Evolutionary conservation across 2,797 vertebrate genomes (phyloP), one percentile per base, ranked within the genome.

Genomic region (Capromys pilorides): DNA sequence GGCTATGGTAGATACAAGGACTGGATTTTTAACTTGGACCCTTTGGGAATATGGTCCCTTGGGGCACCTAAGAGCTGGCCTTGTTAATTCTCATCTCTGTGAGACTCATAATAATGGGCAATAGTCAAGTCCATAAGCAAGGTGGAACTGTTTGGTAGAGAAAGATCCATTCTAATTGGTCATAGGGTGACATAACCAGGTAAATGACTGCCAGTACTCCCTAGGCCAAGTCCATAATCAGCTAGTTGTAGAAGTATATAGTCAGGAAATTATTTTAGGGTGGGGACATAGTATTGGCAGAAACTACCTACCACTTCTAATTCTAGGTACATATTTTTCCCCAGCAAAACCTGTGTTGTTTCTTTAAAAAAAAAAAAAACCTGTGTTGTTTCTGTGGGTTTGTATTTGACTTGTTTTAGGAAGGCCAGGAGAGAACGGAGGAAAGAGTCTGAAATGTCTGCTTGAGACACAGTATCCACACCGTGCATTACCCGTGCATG

Each of bases 381-480:
- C 69, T 71, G 4, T 86, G 36, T 61, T 90, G 8, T 95, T 84
- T 69, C 66, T 79, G 16, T 54, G 26, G 54, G 51, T 93, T 86
- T 92, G 28, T 69, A 36, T 90, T 95, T 90, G 41, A 86, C 59
- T 95, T 95, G 24, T 45, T 94, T 90, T 90, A 66, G 62, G 36
- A 87, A 79, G 67, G 13, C n/a, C 54, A 49, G 71, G 41, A 80
- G 49, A 92, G 31, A 59, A 71, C 7, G n/a, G 11, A 86, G 36
- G 28, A 45, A 77, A 80, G 51, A 6, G 16, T 95, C 67, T 90
- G 81, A 88, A 94, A 82, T 91, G 13, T 87, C 54, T 93, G 0
- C 87, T 86, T 84, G 83, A 94, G 39, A 54, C 45, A 83, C 39
- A 71, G 78, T 19, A 49, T 49, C 49, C 77, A 51, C 73, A 26